Evolutionary conservation across 1,140 invertebrate species (phyloP), one percentile per base, ranked within the genome.

Genomic region (Rhopalosiphum padi): DNA sequence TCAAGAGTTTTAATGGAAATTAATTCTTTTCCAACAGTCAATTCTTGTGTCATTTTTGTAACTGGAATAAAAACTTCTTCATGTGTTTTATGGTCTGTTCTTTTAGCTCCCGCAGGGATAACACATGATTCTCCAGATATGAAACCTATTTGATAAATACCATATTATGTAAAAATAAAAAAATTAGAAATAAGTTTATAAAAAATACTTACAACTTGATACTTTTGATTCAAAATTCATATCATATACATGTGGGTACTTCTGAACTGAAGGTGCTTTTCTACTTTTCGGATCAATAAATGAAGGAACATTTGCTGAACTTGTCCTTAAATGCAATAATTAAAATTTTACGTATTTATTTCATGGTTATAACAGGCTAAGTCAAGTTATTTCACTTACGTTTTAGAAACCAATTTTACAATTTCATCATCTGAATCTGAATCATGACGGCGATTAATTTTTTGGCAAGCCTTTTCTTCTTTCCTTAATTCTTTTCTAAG

Each of bases 21-120:
- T 43, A 96, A 96, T 91, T 97, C 96, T 93, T 97, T 97, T 3
- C 97, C 97, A 88, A 98, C 96, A 94, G 96, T 95, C 11, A 90
- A 83, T 1, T 97, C 95, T 9, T 96, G 96, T 1, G 97, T 95
- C 30, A 96, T 95, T 91, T 97, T 97, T 94, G 96, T 96, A 30
- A 97, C 96, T 2, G 99, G 98, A 95, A 99, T 98, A 43, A 96
- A 96, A 6, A 99, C 97, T 96, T 99, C 98, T 95, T 99, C 98
- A 95, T 97, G 98, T 93, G 97, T 96, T 94, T 97, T 96, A 83
- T 95, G 97, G 94, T 97, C 96, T 82, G 96, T 97, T 94, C 97
- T 96, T 46, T 96, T 95, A 37, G 98, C 96, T 94, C 97, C 97
- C 94, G 97, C 97, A 1, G 98, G 98, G 23, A 99, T 95, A 55